Percentiles rank a stretch among this genome's conserved stretches.
phyloP scores from a whole-genome alignment of 2,797 vertebrate species.

The Chloroceryle inda region DNA sequence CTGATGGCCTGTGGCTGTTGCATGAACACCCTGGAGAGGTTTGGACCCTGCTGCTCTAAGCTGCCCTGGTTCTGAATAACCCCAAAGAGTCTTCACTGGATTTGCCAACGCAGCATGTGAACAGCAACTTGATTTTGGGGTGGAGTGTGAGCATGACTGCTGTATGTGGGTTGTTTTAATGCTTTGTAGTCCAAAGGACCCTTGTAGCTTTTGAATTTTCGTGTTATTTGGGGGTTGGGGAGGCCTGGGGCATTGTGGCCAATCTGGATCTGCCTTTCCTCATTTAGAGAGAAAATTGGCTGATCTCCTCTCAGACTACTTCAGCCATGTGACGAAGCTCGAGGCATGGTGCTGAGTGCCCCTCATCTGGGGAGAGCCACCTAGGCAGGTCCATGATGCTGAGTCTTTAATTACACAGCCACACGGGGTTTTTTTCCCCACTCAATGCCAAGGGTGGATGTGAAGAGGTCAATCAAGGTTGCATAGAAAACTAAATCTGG shows the following conservation, averaged over 20 bases:
- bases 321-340: neutral
- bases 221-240: neutral
- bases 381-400: neutral
- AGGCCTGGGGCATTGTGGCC: neutral
- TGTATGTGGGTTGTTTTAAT: neutral
- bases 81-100: neutral
- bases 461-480: neutral
- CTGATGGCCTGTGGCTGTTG: neutral
- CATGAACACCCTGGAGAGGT: neutral
- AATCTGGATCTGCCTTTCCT: neutral
- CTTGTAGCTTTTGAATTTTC: neutral
- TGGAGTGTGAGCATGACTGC: fast-evolving
- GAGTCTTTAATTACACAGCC: neutral
- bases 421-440: neutral
- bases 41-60: neutral
- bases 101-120: neutral
- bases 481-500: neutral
- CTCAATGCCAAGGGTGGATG: neutral
- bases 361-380: neutral
- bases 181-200: neutral
- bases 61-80: neutral
- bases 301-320: neutral
- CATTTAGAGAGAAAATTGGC: neutral
- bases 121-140: neutral
- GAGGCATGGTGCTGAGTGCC: neutral